Evolutionary conservation across 2,888 invertebrate genomes (phyloP), one percentile per base, ranked within the genome.

Genomic region (Lamellibrachia columna): DNA sequence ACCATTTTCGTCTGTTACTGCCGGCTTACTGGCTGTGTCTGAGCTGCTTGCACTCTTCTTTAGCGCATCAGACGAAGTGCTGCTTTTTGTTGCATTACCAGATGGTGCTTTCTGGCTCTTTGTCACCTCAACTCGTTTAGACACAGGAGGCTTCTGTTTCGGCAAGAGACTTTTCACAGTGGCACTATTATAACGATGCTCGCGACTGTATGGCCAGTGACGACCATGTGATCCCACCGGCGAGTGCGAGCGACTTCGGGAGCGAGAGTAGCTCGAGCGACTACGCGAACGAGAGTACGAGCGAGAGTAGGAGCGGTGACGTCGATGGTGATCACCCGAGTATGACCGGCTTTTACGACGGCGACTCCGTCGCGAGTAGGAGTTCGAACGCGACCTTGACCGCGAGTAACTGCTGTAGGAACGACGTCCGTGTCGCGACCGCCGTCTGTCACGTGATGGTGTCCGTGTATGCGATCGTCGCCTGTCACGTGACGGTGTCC

Each of bases 391-490:
- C 53, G 93, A 93, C 28, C 93, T 15, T 22, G 75, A 75, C 22
- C 75, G 75, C 22, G 75, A 75, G 22, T 75, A 75, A 22, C 75
- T 75, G 75, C 75, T 75, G 75, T 75, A 75, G 75, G 75, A 75
- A 93, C 75, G 91, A 58, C n/a, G 93, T 92, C 91, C 93, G 91
- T 90, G 93, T 90, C 93, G 91, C 53, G 60, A 75, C 75, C 75
- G 75, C n/a, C 75, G 75, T 22, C 75, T 75, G 75, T 75, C 75
- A 22, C 92, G 53, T 28, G 93, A 93, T 53, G 91, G 90, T 28
- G 93, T 93, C 90, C 93, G 91, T 91, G 93, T 91, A 91, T 93
- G 91, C 53, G 60, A 75, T 75, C 90, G 75, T 22, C 75, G 75
- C 75, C 75, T 9, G 11, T 60, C 60, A 22, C 92, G 53, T 90